Base-by-base conservation (phyloP, 2,888 invertebrate genomes). In the Amblyjoppa proteus region DNA sequence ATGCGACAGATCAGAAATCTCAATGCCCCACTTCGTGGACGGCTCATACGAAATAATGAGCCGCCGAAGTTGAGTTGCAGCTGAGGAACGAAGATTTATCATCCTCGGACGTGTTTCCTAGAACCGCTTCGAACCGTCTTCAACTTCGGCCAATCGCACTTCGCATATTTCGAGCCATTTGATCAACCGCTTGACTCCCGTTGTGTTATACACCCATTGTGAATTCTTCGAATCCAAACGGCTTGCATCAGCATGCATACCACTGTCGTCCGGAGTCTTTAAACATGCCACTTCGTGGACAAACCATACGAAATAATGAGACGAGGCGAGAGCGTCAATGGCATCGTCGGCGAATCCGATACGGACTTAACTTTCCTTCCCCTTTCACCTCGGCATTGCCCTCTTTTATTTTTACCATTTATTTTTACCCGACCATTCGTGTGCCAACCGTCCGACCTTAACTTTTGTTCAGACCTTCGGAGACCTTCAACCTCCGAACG, bases 251-350 rank as follows among this genome's bases (percentile, higher is more conserved):
- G 38, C 20, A 61, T 76, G 51, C 49, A 49, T 41, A 28, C 73
- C 16, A 58, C 25, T 20, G 31, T 53, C 51, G 25, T 4, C 31
- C 11, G 61, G 49, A 56, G 53, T 78, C 84, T 77, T 78, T 75
- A 75, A 53, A 76, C 77, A 83, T 80, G 76, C 83, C 53, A 69
- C 83, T 74, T 86, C 85, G 85, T 86, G 85, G 83, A 74, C 83
- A 70, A 83, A 83, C 85, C 77, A 83, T 86, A 86, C 77, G 83
- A 78, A 86, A 86, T 86, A 86, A 86, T 86, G 85, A 86, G 83
- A 86, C 51, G 53, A 53, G 73, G 69, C 74, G 85, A 82, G 68
- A 81, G 70, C 53, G 51, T 56, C 80, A 64, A 77, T 83, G 73
- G 45, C 31, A 83, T 86, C 83, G 71, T 20, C 80, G 74, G 81